These are phyloP conservation scores for Prolemur simus DNA, from an alignment of 2,113 vertebrate species.

Conservation along the genomic window DNA sequence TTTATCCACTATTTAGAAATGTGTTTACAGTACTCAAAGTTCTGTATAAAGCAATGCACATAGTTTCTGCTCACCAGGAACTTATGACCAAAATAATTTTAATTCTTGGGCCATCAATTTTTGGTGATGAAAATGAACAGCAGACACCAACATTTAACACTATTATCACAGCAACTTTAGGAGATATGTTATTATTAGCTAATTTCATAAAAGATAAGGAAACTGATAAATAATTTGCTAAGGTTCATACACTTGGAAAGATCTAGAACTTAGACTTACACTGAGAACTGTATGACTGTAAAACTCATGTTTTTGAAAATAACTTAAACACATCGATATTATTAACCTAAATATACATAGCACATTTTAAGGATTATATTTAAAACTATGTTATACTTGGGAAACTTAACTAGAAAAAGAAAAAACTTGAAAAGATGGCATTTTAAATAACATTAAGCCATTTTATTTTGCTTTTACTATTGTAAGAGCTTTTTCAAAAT, in stretches of 20 bases:
- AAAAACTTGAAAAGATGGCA: slow-evolving; percentile 1
- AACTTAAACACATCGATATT: slow-evolving; percentile 17
- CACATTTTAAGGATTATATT: background rate
- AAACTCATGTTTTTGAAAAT: slow-evolving; percentile 16
- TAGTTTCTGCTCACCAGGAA: background rate
- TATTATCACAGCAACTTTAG: background rate
- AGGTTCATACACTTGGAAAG: background rate
- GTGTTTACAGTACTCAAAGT: background rate
- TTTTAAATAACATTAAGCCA: slow-evolving; percentile 27
- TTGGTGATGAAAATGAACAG: slow-evolving; percentile 6
- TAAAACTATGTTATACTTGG: background rate
- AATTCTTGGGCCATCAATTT: background rate
- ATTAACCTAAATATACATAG: slow-evolving; percentile 36
- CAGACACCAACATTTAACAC: background rate
- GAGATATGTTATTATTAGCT: background rate
- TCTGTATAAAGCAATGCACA: background rate
- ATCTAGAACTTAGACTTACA: slow-evolving; percentile 25
- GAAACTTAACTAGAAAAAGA: slow-evolving; percentile 32
- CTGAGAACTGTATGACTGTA: background rate
- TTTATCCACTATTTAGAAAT: slow-evolving; percentile 35
- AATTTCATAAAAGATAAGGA: slow-evolving; percentile 32
- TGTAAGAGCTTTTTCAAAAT: slow-evolving; percentile 33
- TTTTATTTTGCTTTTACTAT: background rate
- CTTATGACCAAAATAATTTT: background rate
- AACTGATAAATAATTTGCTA: background rate